Conservation (phyloP, 2,888 invertebrate species). For the Sphaerophoria taeniata region DNA sequence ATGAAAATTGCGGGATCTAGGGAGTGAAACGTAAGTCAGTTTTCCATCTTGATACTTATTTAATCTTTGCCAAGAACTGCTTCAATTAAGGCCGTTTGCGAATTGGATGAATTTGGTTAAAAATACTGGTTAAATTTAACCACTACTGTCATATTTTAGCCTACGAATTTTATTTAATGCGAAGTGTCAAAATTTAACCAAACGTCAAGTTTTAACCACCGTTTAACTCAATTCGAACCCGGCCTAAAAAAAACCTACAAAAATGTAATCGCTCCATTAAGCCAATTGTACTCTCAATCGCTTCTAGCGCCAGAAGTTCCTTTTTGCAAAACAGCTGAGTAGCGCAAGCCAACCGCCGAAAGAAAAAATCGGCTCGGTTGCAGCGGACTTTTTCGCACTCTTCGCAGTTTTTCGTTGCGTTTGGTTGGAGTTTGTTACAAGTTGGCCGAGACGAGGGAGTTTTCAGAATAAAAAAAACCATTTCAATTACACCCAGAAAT, state of each 20-base stretch:
- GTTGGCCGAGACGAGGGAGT: conserved; percentile 39
- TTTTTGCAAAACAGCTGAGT: conserved; percentile 52
- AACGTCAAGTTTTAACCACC: too few relatives aligned
- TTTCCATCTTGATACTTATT: too few relatives aligned
- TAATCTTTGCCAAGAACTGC: too few relatives aligned
- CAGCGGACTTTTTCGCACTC: conserved; percentile 66
- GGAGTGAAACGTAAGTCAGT: too few relatives aligned
- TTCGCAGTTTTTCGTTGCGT: conserved; percentile 69
- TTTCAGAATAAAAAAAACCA: conserved; percentile 28
- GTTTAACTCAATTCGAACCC: not conserved
- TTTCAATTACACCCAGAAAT: conserved; percentile 44
- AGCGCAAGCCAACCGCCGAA: conserved; percentile 40
- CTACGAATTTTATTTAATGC: too few relatives aligned
- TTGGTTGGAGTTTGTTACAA: conserved; percentile 68
- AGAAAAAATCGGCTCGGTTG: conserved; percentile 53
- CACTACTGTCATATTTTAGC: too few relatives aligned
- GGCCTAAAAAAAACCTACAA: not conserved
- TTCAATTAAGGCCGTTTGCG: too few relatives aligned
- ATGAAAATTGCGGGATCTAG: too few relatives aligned
- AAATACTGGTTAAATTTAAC: too few relatives aligned
- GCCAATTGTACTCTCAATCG: not conserved
- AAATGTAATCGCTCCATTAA: conserved; percentile 27
- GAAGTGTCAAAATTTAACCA: too few relatives aligned
- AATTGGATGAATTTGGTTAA: too few relatives aligned
- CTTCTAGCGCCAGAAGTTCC: conserved; percentile 49